phyloP scores from a whole-genome alignment of 2,797 vertebrate genomes.

The Cirrhinus mrigala region DNA sequence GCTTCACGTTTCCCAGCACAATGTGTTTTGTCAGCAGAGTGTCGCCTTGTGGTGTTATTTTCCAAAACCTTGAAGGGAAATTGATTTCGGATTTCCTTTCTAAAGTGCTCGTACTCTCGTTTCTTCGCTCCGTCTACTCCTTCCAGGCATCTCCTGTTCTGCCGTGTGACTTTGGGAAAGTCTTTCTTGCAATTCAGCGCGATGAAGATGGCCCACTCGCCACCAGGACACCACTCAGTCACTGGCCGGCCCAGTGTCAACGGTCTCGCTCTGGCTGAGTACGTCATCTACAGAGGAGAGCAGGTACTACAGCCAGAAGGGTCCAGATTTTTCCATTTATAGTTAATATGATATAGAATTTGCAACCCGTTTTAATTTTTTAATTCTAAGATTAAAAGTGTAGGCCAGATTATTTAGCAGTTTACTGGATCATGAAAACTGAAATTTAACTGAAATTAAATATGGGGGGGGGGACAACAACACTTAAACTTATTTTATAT shows the following conservation, averaged over 20 bases:
- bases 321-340: too few relatives aligned
- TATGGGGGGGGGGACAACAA: too few relatives aligned
- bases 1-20: neutral
- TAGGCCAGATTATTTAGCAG: neutral
- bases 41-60: neutral
- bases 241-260: conserved; percentile 96
- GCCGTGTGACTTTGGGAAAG: conserved; percentile 96
- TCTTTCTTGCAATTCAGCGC: conserved; percentile 98
- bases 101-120: neutral
- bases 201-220: conserved; percentile 99
- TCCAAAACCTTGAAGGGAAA: conserved; percentile 7
- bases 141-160: conserved; percentile 95
- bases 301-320: conserved; percentile 80
- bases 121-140: conserved; percentile 11
- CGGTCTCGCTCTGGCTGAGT: conserved; percentile 93
- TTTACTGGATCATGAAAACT: neutral
- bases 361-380: neutral
- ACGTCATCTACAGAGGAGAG: conserved; percentile 98
- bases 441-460: too few relatives aligned
- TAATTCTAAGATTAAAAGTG: too few relatives aligned
- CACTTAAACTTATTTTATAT: too few relatives aligned
- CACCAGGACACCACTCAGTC: conserved; percentile 96
- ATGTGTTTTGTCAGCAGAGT: neutral
- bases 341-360: neutral
- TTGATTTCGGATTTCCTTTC: conserved; percentile 21